These are phyloP conservation scores for Geotrupes spiniger DNA, from an alignment of 2,888 invertebrate genomes.

Conservation along the genomic window DNA sequence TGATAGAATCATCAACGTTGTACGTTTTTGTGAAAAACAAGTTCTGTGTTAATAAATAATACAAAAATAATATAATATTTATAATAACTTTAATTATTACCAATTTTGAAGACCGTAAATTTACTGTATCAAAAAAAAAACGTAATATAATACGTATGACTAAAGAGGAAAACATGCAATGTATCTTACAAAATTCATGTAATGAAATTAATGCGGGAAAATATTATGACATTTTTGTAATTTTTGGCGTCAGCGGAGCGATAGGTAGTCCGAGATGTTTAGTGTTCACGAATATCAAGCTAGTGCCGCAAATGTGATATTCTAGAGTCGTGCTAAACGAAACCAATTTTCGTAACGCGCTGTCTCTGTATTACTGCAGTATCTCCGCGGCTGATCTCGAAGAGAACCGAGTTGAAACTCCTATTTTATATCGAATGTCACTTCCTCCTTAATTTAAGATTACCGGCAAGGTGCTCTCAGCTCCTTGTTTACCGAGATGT, in stretches of 20 bases:
- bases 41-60: too few relatives aligned
- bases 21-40: too few relatives aligned
- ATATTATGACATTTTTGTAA: not conserved
- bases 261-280: slow-evolving; percentile 7
- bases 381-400: slow-evolving; percentile 24
- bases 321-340: slow-evolving; percentile 30
- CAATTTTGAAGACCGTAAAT: too few relatives aligned
- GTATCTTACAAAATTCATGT: too few relatives aligned
- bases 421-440: slow-evolving; percentile 29
- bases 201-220: too few relatives aligned
- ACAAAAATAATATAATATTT: too few relatives aligned
- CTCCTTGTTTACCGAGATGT: slow-evolving; percentile 25
- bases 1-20: too few relatives aligned
- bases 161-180: too few relatives aligned
- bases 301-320: slow-evolving; percentile 27
- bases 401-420: slow-evolving; percentile 15
- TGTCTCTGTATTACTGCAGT: slow-evolving; percentile 26
- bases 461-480: slow-evolving; percentile 21
- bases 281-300: slow-evolving; percentile 18
- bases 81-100: too few relatives aligned
- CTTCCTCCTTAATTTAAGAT: slow-evolving; percentile 29
- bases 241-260: slow-evolving; percentile 3
- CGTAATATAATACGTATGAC: too few relatives aligned
- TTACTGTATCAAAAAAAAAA: too few relatives aligned
- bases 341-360: slow-evolving; percentile 34